These are phyloP conservation scores for Aquatica leii DNA, from an alignment of 2,888 invertebrate species.

Conservation along the genomic window DNA sequence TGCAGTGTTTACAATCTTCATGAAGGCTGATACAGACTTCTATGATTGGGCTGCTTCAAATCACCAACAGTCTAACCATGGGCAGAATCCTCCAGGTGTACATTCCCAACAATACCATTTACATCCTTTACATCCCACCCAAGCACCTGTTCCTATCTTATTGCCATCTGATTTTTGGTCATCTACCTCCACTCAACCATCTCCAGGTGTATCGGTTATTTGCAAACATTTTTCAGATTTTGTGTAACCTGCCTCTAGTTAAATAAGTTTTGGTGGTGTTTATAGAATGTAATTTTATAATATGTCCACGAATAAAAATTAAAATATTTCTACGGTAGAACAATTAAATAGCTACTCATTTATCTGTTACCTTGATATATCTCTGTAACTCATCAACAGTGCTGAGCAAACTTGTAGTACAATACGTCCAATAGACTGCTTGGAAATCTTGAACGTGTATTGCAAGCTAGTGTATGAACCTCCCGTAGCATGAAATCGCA, in stretches of 20 bases:
- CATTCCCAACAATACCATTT: conserved; percentile 1
- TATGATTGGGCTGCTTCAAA: conserved; percentile 9
- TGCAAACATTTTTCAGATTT: conserved; percentile 4
- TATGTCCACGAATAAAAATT: no score
- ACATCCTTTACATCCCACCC: not conserved
- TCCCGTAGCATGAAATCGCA: conserved; percentile 20
- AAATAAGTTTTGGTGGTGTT: not conserved
- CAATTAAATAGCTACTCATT: no score
- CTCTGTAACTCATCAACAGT: conserved; percentile 12
- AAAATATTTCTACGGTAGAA: no score
- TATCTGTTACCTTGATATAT: conserved; percentile 24
- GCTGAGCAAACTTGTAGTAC: conserved; percentile 22
- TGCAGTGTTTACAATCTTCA: not conserved
- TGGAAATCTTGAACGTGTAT: conserved; percentile 22
- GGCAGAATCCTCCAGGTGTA: not conserved
- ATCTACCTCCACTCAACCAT: not conserved
- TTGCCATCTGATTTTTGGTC: conserved; percentile 3
- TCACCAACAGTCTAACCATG: not conserved
- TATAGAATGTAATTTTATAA: no score
- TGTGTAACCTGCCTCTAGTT: conserved; percentile 4
- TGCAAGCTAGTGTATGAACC: conserved; percentile 25
- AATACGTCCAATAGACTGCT: conserved; percentile 23
- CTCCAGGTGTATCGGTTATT: not conserved
- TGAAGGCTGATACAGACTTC: not conserved
- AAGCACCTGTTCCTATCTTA: not conserved